These are phyloP conservation scores for Pristionchus maxplancki DNA, from an alignment of 2,888 invertebrate species.

Conservation along the genomic window DNA sequence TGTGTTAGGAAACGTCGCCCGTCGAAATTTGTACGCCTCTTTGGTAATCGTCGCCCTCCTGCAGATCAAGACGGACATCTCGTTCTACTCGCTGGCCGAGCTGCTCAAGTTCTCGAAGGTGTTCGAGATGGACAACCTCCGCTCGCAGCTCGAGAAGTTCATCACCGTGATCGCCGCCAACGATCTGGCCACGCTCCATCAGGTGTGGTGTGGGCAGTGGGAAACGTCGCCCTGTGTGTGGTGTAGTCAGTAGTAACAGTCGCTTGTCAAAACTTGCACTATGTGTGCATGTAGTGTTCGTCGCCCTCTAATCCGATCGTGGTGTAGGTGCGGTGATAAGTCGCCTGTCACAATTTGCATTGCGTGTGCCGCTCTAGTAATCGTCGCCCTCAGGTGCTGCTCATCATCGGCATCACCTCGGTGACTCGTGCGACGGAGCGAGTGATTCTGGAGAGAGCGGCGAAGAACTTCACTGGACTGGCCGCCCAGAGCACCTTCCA, in stretches of 20 bases:
- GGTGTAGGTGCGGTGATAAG: no score
- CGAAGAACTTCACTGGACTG: not conserved
- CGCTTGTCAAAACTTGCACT: not conserved
- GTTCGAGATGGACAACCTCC: conserved; percentile 49
- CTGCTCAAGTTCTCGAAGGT: conserved; percentile 51
- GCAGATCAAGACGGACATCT: conserved; percentile 49
- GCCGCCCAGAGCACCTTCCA: conserved; percentile 32
- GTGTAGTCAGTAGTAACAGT: not conserved
- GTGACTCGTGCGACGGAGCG: conserved; percentile 17
- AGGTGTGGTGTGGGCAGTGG: conserved; percentile 20
- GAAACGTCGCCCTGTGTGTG: not conserved
- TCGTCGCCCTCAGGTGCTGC: conserved; percentile 49
- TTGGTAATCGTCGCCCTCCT: conserved; percentile 23
- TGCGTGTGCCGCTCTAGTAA: not conserved
- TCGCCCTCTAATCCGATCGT: not conserved
- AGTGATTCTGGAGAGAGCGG: conserved; percentile 19
- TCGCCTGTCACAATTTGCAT: not conserved
- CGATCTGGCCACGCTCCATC: conserved; percentile 36
- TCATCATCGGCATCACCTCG: conserved; percentile 48
- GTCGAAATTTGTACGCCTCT: not conserved
- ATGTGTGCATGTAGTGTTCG: not conserved
- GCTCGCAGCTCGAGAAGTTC: conserved; percentile 48
- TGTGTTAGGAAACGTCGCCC: not conserved
- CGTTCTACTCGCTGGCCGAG: conserved; percentile 51
- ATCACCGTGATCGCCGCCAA: conserved; percentile 39